Evolutionary conservation across 2,888 invertebrate species (phyloP).

Genomic region (Leptarthrus brevirostris): DNA sequence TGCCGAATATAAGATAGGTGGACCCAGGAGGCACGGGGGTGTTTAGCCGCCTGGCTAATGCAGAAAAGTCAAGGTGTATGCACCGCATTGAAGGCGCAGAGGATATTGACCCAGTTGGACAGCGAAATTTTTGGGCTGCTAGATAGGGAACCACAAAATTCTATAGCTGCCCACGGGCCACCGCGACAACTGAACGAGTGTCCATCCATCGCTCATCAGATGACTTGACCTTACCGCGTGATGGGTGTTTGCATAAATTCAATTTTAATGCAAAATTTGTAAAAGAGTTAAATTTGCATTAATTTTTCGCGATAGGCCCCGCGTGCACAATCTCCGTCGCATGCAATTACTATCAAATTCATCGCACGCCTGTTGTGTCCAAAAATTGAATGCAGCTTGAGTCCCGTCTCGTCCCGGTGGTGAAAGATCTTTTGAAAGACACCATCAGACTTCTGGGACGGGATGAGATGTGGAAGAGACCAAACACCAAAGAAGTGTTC

Average conservation of each 20-base stretch:
- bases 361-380: slow-evolving; percentile 13
- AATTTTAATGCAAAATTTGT: background rate
- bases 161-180: background rate
- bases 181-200: background rate
- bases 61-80: slow-evolving; percentile 44
- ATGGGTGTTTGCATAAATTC: slow-evolving; percentile 3
- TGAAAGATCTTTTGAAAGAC: slow-evolving; percentile 6
- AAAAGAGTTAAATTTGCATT: slow-evolving; percentile 24
- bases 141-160: background rate
- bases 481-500: background rate
- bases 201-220: no score
- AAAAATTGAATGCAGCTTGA: slow-evolving; percentile 11
- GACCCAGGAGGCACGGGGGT: slow-evolving; percentile 11
- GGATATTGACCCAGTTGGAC: slow-evolving; percentile 46
- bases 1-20: background rate
- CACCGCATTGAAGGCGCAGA: slow-evolving; percentile 21
- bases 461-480: slow-evolving; percentile 18
- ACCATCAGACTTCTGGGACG: background rate
- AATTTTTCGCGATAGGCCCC: slow-evolving; percentile 15
- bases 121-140: slow-evolving; percentile 30
- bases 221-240: slow-evolving; percentile 8
- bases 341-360: slow-evolving; percentile 13
- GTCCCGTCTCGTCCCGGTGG: no score
- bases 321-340: slow-evolving; percentile 30
- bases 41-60: slow-evolving; percentile 22